A percentile compares a stretch with the other conserved stretches of the same genome.
Conservation (phyloP, 2,888 invertebrate genomes). For the Hesperia comma region DNA sequence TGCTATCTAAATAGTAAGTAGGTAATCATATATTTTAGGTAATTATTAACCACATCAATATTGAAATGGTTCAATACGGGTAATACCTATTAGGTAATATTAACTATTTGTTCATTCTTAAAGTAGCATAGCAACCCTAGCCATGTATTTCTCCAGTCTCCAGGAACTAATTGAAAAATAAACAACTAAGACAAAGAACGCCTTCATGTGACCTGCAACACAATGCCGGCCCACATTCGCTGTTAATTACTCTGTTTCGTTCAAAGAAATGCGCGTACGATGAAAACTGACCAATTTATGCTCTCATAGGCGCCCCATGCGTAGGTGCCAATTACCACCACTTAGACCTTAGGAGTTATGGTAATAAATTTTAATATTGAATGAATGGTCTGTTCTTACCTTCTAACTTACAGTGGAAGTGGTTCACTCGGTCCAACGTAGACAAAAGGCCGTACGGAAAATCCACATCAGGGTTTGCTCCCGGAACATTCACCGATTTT, state of each 20-base stretch:
- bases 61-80: neutral
- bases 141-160: conserved; percentile 42
- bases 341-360: conserved; percentile 15
- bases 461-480: neutral
- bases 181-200: conserved; percentile 72
- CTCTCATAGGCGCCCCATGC: conserved; percentile 21
- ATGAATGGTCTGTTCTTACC: conserved; percentile 1
- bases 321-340: conserved; percentile 13
- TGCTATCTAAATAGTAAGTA: too few species aligned
- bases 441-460: neutral
- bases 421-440: neutral
- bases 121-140: conserved; percentile 1
- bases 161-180: conserved; percentile 69
- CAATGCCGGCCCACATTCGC: conserved; percentile 70
- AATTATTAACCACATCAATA: too few species aligned
- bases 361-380: neutral
- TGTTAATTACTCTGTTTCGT: conserved; percentile 71
- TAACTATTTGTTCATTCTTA: neutral
- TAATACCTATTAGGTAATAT: too few species aligned
- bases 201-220: conserved; percentile 70
- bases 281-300: conserved; percentile 61
- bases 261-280: conserved; percentile 65
- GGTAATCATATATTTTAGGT: too few species aligned
- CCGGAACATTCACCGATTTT: too few species aligned
- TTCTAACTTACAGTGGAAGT: neutral